Evolutionary conservation across 2,888 invertebrate species (phyloP).

Genomic region (Ochropacha duplaris): DNA sequence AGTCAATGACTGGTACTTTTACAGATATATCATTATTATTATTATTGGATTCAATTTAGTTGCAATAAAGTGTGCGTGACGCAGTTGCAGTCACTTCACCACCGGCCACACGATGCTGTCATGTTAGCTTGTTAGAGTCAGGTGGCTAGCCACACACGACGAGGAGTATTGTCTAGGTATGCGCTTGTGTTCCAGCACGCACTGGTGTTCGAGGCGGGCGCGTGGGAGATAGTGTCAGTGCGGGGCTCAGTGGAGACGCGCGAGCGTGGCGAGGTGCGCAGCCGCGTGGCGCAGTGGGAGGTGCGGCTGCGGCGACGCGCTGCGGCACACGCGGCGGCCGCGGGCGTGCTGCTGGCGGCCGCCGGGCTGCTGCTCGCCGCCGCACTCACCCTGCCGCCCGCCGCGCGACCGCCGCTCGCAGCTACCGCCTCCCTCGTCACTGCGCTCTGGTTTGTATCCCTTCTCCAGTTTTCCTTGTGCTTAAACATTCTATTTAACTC

Average conservation of each 20-base stretch:
- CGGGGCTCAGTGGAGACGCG: slow-evolving; percentile 17
- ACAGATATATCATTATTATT: no score
- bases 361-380: slow-evolving; percentile 45
- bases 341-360: slow-evolving; percentile 40
- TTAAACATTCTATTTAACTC: no score
- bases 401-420: slow-evolving; percentile 53
- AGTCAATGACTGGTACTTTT: no score
- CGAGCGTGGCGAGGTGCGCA: slow-evolving; percentile 25
- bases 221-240: slow-evolving; percentile 57
- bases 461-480: neutral
- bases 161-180: neutral
- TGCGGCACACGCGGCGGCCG: slow-evolving; percentile 49
- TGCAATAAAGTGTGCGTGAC: no score
- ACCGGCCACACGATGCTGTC: neutral
- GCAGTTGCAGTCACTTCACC: neutral
- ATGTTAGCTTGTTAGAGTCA: no score
- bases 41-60: no score
- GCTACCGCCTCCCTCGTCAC: slow-evolving; percentile 53
- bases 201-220: slow-evolving; percentile 55
- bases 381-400: slow-evolving; percentile 49
- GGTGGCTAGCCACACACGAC: neutral
- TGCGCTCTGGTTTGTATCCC: slow-evolving; percentile 54
- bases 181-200: slow-evolving; percentile 29
- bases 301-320: slow-evolving; percentile 50
- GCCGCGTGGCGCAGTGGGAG: slow-evolving; percentile 40